These are phyloP conservation scores for Synanthedon andrenaeformis DNA, from an alignment of 2,888 invertebrate genomes.

Conservation along the genomic window DNA sequence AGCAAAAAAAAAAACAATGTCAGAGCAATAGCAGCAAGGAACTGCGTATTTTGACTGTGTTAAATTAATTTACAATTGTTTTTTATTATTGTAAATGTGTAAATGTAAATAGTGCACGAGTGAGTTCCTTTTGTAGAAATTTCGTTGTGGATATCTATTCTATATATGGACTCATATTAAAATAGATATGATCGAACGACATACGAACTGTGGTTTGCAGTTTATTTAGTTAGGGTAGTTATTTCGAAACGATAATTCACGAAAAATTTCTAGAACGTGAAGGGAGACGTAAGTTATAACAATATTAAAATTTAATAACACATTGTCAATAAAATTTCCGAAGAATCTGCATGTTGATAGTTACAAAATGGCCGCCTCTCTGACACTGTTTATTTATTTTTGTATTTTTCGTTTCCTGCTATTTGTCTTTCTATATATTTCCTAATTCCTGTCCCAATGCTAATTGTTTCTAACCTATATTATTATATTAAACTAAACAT, in stretches of 20 bases:
- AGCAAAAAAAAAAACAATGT: neutral
- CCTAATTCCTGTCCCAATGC: too few relatives aligned
- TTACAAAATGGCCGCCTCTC: slow-evolving; percentile 48
- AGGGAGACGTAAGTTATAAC: slow-evolving; percentile 41
- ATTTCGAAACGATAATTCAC: slow-evolving; percentile 11
- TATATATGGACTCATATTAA: slow-evolving; percentile 4
- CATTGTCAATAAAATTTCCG: neutral
- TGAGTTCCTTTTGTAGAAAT: slow-evolving; percentile 13
- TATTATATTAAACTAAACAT: too few relatives aligned
- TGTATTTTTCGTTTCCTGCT: slow-evolving; percentile 11
- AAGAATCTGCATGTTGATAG: slow-evolving; percentile 8
- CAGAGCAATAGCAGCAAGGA: slow-evolving; percentile 11
- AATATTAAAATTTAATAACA: neutral
- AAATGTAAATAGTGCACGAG: slow-evolving; percentile 11
- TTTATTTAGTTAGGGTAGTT: slow-evolving; percentile 2
- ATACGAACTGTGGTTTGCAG: neutral
- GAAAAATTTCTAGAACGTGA: slow-evolving; percentile 6
- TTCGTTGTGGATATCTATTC: slow-evolving; percentile 4
- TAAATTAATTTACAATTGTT: slow-evolving; percentile 21
- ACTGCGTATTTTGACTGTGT: slow-evolving; percentile 49
- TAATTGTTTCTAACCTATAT: too few relatives aligned
- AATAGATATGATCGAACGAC: neutral
- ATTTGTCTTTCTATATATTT: slow-evolving; percentile 1
- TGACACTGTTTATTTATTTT: slow-evolving; percentile 30
- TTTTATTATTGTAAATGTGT: slow-evolving; percentile 23